phyloP scores from a whole-genome alignment of 2,888 invertebrate species.

The Cephus spinipes region DNA sequence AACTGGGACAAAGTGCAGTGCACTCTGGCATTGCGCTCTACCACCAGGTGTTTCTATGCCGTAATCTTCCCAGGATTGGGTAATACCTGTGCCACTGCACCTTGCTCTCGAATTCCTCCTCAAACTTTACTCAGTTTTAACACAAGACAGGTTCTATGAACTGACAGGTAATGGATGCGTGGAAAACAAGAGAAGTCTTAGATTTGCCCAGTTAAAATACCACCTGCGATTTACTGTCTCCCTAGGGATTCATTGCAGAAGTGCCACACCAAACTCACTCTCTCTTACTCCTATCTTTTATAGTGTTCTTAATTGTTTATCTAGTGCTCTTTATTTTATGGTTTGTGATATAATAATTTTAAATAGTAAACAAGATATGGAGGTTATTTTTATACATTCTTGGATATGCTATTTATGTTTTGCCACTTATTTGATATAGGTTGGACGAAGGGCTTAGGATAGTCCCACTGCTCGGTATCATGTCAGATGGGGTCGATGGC shows the following conservation, averaged over 20 bases:
- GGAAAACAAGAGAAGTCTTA: background rate
- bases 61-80: constrained; percentile 65
- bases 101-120: constrained; percentile 37
- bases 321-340: background rate
- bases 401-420: background rate
- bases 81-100: constrained; percentile 54
- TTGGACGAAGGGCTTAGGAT: constrained; percentile 52
- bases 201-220: background rate
- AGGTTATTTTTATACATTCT: background rate
- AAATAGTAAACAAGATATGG: background rate
- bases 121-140: constrained; percentile 6
- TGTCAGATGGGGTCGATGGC: constrained; percentile 65
- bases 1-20: constrained; percentile 67
- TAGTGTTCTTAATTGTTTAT: background rate
- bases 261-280: background rate
- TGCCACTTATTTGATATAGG: constrained; percentile 22
- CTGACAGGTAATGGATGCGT: constrained; percentile 23
- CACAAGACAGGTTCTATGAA: constrained; percentile 17
- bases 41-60: constrained; percentile 65
- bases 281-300: background rate
- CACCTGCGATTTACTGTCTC: background rate
- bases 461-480: constrained; percentile 53
- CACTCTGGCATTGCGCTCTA: constrained; percentile 66
- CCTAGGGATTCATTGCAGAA: background rate
- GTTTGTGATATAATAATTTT: background rate